A percentile compares a stretch with the other conserved stretches of the same genome.
Evolutionary conservation across 2,888 invertebrate genomes (phyloP).

Genomic region (Dynastes tityus): DNA sequence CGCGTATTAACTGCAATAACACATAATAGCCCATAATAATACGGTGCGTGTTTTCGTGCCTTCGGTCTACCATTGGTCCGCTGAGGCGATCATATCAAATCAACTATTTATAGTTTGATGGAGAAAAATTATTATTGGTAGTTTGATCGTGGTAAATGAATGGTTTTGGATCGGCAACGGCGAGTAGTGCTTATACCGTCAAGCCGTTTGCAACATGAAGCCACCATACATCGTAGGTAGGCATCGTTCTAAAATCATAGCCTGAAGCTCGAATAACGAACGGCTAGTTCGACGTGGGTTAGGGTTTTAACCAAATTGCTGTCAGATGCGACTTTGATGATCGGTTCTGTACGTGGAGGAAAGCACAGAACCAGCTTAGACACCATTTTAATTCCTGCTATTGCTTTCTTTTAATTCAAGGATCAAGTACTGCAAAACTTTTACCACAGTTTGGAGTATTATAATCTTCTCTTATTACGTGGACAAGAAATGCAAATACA

Average conservation of each 20-base stretch:
- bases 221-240: conserved; percentile 55
- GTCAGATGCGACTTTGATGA: conserved; percentile 70
- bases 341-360: conserved; percentile 61
- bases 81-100: conserved; percentile 69
- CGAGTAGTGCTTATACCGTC: conserved; percentile 28
- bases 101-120: conserved; percentile 70
- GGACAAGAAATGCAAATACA: too few relatives aligned
- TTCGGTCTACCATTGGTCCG: conserved; percentile 67
- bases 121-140: conserved; percentile 71
- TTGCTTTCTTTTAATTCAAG: too few relatives aligned
- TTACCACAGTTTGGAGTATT: too few relatives aligned
- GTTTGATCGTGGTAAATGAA: conserved; percentile 67
- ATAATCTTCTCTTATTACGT: too few relatives aligned
- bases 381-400: not conserved
- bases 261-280: conserved; percentile 59
- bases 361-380: not conserved
- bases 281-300: conserved; percentile 52
- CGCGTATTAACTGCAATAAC: conserved; percentile 71
- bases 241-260: conserved; percentile 68
- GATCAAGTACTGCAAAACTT: too few relatives aligned
- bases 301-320: conserved; percentile 61
- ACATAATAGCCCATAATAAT: conserved; percentile 71
- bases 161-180: conserved; percentile 59
- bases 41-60: conserved; percentile 66
- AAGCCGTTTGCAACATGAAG: conserved; percentile 54